Conservation (phyloP, 2,888 invertebrate species). For the Agonopterix arenella region DNA sequence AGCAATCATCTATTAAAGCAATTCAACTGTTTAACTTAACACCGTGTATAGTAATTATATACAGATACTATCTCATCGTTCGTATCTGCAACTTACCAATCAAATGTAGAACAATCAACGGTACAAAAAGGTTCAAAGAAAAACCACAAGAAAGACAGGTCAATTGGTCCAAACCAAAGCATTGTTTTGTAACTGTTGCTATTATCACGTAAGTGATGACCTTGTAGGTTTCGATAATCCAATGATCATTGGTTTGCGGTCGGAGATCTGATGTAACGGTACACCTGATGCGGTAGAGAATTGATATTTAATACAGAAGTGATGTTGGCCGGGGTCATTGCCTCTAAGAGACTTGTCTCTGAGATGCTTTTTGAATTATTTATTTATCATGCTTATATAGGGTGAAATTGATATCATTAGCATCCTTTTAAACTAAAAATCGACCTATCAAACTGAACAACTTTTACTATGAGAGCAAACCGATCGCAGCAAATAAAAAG, state of each 20-base stretch:
- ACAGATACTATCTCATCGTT: too few species aligned
- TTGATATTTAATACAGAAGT: slow-evolving; percentile 9
- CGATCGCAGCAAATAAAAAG: too few species aligned
- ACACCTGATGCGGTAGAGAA: slow-evolving; percentile 18
- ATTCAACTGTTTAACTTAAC: too few species aligned
- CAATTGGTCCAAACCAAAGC: background rate
- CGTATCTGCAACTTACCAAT: too few species aligned
- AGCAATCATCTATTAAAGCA: too few species aligned
- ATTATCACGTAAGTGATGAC: slow-evolving; percentile 26
- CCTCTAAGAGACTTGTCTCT: slow-evolving; percentile 4
- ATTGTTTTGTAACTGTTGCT: slow-evolving; percentile 4
- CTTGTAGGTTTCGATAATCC: slow-evolving; percentile 56
- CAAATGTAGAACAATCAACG: too few species aligned
- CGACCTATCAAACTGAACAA: too few species aligned
- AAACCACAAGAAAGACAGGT: background rate
- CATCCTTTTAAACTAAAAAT: too few species aligned
- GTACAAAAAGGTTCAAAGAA: background rate
- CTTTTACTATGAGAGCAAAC: too few species aligned
- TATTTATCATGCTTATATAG: too few species aligned
- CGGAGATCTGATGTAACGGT: slow-evolving; percentile 56
- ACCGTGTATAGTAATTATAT: too few species aligned
- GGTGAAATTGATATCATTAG: too few species aligned
- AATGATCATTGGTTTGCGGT: slow-evolving; percentile 50
- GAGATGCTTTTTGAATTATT: slow-evolving; percentile 1
- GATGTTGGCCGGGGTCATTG: slow-evolving; percentile 3